These are phyloP conservation scores for Zaprionus ghesquierei DNA, from an alignment of 1,140 invertebrate species.

Conservation along the genomic window DNA sequence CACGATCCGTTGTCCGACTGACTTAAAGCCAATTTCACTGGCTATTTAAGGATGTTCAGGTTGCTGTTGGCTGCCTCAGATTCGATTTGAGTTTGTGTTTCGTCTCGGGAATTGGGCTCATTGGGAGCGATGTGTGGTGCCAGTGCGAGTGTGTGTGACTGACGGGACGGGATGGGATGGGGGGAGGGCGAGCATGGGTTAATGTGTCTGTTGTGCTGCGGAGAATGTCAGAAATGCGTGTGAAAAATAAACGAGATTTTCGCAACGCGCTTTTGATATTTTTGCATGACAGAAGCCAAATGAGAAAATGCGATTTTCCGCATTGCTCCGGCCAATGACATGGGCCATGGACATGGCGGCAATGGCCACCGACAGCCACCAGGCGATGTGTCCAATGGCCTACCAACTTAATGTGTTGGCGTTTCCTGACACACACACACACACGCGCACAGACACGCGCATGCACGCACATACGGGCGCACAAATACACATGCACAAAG, in stretches of 20 bases:
- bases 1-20: not conserved
- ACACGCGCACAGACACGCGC: slow-evolving; percentile 4
- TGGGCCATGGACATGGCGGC: slow-evolving; percentile 62
- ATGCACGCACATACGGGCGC: not conserved
- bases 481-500: slow-evolving; percentile 52
- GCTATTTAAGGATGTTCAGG: slow-evolving; percentile 23
- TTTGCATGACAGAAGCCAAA: slow-evolving; percentile 80
- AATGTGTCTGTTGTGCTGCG: slow-evolving; percentile 20
- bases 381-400: slow-evolving; percentile 64
- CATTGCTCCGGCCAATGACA: slow-evolving; percentile 78
- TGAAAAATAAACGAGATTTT: slow-evolving; percentile 81
- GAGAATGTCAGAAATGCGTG: slow-evolving; percentile 75
- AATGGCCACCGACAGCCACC: slow-evolving; percentile 38
- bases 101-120: slow-evolving; percentile 38
- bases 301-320: slow-evolving; percentile 80
- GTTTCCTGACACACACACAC: slow-evolving; percentile 63
- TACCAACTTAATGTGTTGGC: slow-evolving; percentile 78
- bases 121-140: slow-evolving; percentile 12
- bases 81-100: slow-evolving; percentile 21
- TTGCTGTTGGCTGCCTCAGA: slow-evolving; percentile 1
- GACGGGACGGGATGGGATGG: not conserved
- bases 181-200: not conserved
- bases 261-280: slow-evolving; percentile 78
- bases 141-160: not conserved
- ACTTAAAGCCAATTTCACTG: slow-evolving; percentile 2